phyloP scores from a whole-genome alignment of 2,888 invertebrate genomes.

The Cerceris rybyensis region DNA sequence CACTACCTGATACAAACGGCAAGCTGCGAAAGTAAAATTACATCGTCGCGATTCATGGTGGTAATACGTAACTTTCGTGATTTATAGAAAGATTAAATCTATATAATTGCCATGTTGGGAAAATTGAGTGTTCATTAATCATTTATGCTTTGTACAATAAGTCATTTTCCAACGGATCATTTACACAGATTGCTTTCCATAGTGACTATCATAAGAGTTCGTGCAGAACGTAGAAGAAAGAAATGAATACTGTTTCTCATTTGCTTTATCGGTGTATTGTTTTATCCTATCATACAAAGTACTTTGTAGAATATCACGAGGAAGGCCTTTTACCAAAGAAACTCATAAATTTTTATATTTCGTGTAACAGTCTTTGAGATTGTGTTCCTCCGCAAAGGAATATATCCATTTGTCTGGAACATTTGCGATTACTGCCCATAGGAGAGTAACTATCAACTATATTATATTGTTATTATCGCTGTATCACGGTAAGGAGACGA shows the following conservation, averaged over 20 bases:
- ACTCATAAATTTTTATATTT: not conserved
- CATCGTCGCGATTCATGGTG: conserved; percentile 37
- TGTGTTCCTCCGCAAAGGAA: conserved; percentile 21
- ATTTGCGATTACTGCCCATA: conserved; percentile 21
- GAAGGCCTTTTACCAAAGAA: not conserved
- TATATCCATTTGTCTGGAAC: conserved; percentile 3
- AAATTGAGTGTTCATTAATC: conserved; percentile 59
- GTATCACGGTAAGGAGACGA: not conserved
- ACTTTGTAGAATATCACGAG: not conserved
- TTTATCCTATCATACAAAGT: no score
- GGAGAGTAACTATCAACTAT: not conserved
- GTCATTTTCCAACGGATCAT: conserved; percentile 30
- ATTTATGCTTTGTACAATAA: conserved; percentile 59
- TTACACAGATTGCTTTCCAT: not conserved
- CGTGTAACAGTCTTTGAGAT: not conserved
- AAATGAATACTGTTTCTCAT: not conserved
- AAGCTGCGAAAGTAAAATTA: conserved; percentile 41
- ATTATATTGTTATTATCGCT: not conserved
- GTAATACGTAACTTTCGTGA: conserved; percentile 45
- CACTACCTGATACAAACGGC: conserved; percentile 78
- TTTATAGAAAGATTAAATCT: conserved; percentile 55
- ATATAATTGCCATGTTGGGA: conserved; percentile 36
- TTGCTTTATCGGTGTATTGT: no score
- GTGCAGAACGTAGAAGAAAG: not conserved
- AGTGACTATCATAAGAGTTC: not conserved